Base-by-base conservation (phyloP, 1,140 invertebrate genomes). In the Tribolium castaneum region DNA sequence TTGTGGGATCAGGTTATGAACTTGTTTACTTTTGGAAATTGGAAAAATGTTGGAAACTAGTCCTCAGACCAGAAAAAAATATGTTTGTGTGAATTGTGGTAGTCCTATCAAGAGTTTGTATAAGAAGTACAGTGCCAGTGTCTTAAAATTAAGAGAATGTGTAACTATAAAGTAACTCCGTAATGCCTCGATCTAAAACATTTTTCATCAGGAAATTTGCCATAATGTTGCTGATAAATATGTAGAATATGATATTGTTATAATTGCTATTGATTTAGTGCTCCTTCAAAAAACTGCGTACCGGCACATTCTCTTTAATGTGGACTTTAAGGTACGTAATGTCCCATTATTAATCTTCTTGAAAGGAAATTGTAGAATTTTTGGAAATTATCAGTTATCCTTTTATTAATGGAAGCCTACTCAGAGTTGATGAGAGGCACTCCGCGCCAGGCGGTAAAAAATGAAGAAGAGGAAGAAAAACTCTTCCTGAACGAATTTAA, bases 161-260 rank as follows among this genome's bases (percentile, higher is more conserved):
- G 93, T 94, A 91, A 88, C 91, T 90, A 70, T 59, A n/a, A 50
- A 14, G 52, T 25, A 76, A 45, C 51, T 75, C 2, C 1, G 4
- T 34, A 66, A 66, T 66, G 9, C 5, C 13, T 39, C 12, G 10
- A 5, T 9, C 14, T 66, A 66, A 34, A 74, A 52, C 14, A 14
- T 66, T 13, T 71, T 52, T 80, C 34, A 62, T 66, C 84, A 96
- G 95, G 89, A 89, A 16, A 88, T 89, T 71, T 97, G 96, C 83
- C 90, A 91, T 9, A 86, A 90, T 76, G 85, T 93, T 16, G 94
- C 94, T 10, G 96, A 97, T 83, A 96, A 96, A 85, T 97, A 97
- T 81, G 92, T 97, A 73, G 96, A 97, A 87, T 96, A 94, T 87
- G 96, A 97, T 84, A 89, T 92, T 16, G 92, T 95, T 3, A 93